These are phyloP conservation scores for Hemaris fuciformis DNA, from an alignment of 2,888 invertebrate genomes.

Conservation along the genomic window DNA sequence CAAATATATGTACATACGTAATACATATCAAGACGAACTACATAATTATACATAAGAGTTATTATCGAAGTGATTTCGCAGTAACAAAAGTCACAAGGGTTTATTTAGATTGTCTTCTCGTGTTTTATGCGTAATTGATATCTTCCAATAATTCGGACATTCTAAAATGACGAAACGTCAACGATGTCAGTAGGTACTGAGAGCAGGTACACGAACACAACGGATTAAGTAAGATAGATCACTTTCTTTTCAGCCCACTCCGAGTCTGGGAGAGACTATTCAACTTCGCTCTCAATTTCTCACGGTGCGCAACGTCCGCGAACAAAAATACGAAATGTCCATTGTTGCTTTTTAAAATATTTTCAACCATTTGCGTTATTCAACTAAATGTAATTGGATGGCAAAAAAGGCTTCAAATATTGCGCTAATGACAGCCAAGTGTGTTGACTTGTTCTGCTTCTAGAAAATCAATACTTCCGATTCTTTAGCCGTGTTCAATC, in stretches of 20 bases:
- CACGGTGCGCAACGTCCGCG: conserved; percentile 28
- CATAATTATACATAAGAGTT: too few relatives aligned
- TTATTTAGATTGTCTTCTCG: not conserved
- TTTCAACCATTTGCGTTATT: conserved; percentile 8
- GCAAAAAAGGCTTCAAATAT: conserved; percentile 2
- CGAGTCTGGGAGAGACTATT: conserved; percentile 40
- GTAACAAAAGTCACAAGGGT: not conserved
- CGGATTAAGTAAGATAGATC: conserved; percentile 59
- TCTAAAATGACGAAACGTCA: conserved; percentile 44
- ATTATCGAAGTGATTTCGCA: too few relatives aligned
- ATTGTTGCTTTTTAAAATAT: conserved; percentile 22
- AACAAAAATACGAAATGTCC: conserved; percentile 26
- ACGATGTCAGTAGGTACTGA: conserved; percentile 35
- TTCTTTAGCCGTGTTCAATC: not conserved
- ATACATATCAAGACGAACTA: too few relatives aligned
- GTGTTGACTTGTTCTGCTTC: not conserved
- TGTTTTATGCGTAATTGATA: not conserved
- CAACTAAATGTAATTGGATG: conserved; percentile 10
- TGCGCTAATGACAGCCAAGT: not conserved
- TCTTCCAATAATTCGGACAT: conserved; percentile 25
- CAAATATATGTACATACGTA: too few relatives aligned
- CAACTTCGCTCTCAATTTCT: conserved; percentile 52
- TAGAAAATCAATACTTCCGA: not conserved
- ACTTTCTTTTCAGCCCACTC: conserved; percentile 61
- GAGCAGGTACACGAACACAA: conserved; percentile 32